Base-by-base conservation (phyloP, 2,113 vertebrate genomes). In the Tachycineta bicolor region DNA sequence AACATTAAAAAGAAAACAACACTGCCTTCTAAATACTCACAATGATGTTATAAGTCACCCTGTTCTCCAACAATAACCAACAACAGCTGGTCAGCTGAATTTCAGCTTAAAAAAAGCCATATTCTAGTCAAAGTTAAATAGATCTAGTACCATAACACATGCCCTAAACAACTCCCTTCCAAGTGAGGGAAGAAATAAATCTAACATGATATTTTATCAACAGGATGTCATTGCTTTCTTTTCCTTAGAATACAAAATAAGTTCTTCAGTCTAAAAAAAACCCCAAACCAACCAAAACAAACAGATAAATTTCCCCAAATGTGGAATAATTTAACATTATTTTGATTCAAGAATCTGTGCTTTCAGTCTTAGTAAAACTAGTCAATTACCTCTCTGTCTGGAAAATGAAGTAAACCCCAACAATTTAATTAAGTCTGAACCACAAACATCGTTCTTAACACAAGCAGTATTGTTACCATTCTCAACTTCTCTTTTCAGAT, bases 401-500 rank as follows among this genome's bases (percentile, higher is more conserved):
- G n/a, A 81, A 90, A 89, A 87, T 17, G 17, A 82, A 52, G 49
- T 17, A 82, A 96, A 74, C 1, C 6, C 16, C 24, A 68, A 39
- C 33, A 44, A 28, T 55, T 73, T 80, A 44, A 64, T 53, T 78
- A 77, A 87, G 78, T 67, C 22, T 62, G 65, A 90, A 34, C 41
- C 63, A 69, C 53, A 58, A 76, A 29, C 31, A 33, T 2, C 17
- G 33, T 16, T 46, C n/a, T 62, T 44, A 37, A 64, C 59, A 59
- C 74, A 67, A 92, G 46, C 56, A 24, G 25, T 2, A 5, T 0
- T 0, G 68, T 98, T 98, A 99, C 99, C 99, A 31, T 99, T 99
- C 97, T 99, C 99, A 63, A 99, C 98, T 91, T 99, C 99, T 97
- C 99, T 98, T 96, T 99, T 99, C 50, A 99, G 98, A 82, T 99